Conservation (phyloP, 2,888 invertebrate species). For the Eueremaeus valkanovi region DNA sequence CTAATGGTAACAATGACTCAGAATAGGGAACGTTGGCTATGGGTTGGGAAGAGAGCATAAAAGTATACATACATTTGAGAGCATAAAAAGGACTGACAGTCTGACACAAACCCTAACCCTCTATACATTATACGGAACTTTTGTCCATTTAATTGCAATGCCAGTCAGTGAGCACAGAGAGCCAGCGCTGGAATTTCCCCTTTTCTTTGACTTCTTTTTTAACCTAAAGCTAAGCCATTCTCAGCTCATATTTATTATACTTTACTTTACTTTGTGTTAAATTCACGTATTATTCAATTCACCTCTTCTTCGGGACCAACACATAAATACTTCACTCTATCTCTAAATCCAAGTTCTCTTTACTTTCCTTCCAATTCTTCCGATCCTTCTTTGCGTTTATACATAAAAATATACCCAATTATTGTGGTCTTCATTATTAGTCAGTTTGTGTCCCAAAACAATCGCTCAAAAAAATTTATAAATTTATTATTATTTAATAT, state of each 20-base stretch:
- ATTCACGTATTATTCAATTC: constrained; percentile 14
- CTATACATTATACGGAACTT: neutral
- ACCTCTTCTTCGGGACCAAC: constrained; percentile 18
- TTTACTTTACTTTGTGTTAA: neutral
- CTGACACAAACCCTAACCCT: constrained; percentile 9
- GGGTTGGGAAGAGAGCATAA: neutral
- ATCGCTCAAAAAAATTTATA: constrained; percentile 24
- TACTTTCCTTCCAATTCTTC: neutral
- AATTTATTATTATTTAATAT: neutral
- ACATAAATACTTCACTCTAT: neutral
- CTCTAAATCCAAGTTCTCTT: neutral
- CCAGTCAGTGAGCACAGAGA: neutral
- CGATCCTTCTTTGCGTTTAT: neutral
- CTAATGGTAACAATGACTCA: constrained; percentile 27
- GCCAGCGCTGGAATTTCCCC: constrained; percentile 13
- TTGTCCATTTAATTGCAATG: constrained; percentile 2
- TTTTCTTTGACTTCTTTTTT: neutral
- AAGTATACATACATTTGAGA: no score
- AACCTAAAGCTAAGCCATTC: constrained; percentile 26
- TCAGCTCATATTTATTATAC: constrained; percentile 29
- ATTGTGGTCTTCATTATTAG: neutral
- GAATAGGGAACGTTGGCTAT: constrained; percentile 1
- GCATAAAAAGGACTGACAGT: no score
- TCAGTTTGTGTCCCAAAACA: neutral
- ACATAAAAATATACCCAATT: no score